phyloP scores from a whole-genome alignment of 2,888 invertebrate species.

The Cantharis rufa region DNA sequence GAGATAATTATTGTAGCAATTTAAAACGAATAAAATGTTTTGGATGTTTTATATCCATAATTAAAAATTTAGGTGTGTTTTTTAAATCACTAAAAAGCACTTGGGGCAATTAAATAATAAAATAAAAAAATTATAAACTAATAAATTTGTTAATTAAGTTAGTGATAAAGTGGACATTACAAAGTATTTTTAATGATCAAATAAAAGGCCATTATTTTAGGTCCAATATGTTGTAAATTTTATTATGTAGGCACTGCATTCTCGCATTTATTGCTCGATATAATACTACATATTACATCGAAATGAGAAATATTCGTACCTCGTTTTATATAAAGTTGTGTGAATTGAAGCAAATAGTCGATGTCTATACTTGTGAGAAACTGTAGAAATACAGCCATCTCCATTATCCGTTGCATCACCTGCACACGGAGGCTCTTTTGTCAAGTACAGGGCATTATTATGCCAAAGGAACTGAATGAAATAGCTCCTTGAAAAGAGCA shows the following conservation, averaged over 20 bases:
- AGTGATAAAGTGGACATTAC: conserved; percentile 1
- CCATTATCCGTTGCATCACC: conserved; percentile 41
- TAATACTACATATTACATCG: neutral
- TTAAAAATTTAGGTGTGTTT: neutral
- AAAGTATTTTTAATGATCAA: neutral
- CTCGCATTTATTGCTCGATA: neutral
- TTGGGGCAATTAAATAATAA: neutral
- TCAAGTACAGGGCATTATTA: conserved; percentile 32
- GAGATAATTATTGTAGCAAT: neutral
- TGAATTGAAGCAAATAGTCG: neutral
- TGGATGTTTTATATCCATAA: neutral
- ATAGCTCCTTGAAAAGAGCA: conserved; percentile 15
- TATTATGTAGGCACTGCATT: neutral
- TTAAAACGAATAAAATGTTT: neutral
- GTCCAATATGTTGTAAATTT: neutral
- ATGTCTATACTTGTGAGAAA: conserved; percentile 1
- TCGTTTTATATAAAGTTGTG: neutral
- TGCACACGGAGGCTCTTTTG: conserved; percentile 36
- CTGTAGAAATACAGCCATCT: conserved; percentile 29
- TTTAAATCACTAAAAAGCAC: neutral
- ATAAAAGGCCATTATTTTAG: neutral
- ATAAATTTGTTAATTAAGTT: conserved; percentile 4
- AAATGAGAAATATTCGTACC: neutral
- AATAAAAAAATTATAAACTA: conserved; percentile 1
- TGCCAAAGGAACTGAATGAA: conserved; percentile 18